Base-by-base conservation (phyloP, 2,797 vertebrate species). In the Sebastes oblongus region DNA sequence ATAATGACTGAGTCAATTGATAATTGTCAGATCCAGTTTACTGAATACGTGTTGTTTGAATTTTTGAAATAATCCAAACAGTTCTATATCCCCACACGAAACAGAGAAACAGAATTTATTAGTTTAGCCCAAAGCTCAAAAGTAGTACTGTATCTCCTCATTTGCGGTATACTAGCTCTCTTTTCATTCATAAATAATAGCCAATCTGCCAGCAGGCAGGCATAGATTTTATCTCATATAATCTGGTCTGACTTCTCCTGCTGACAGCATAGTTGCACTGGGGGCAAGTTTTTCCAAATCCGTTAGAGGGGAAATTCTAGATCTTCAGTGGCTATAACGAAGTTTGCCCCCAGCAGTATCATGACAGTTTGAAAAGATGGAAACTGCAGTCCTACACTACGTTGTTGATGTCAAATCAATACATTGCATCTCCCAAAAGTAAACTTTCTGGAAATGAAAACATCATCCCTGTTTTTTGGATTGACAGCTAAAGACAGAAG, bases 171-270 rank as follows among this genome's bases (percentile, higher is more conserved):
- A 20, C 46, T 65, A 61, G 76, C n/a, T 61, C 22, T 3, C 0
- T 60, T 72, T 68, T 52, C 1, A 77, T 81, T 84, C 39, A 75
- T 73, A 65, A 88, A 76, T 67, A 68, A 86, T 16, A 25, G 36
- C 16, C 61, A 72, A 62, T 77, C 52, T 70, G 30, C 61, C 69
- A 66, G 20, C 42, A 77, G 25, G 64, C 66, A 82, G 61, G 32
- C 14, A 61, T 14, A 61, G 36, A 76, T 67, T 71, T 69, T 58
- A 80, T 86, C 75, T 76, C 22, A 29, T 2, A 86, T 52, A 54
- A 84, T 76, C 32, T 78, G 52, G 67, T 82, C 25, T 66, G 22
- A 66, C 66, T 54, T 1, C 50, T 54, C 8, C 2, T 76, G 55
- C 61, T 74, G 61, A 73, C 52, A 72, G 66, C 54, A 42, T 2